Evolutionary conservation across 2,113 vertebrate genomes (phyloP), one percentile per base, ranked within the genome.

Genomic region (Dipodomys stephensi): DNA sequence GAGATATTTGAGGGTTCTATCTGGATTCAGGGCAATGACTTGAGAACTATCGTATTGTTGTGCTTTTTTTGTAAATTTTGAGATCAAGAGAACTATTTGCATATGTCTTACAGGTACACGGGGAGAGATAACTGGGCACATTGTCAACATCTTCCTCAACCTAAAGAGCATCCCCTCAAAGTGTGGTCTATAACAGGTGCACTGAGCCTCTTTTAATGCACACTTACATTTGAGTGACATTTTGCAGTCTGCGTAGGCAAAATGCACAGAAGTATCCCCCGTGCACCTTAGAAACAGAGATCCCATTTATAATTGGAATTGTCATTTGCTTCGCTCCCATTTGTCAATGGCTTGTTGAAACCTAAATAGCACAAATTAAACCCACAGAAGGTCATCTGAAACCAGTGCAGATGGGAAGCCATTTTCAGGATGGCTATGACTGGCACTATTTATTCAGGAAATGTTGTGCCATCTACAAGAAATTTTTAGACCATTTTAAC

Each of bases 141-240:
- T 77, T 94, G 82, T 85, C 82, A 90, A 86, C 62, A 68, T 73
- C 44, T 81, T 87, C 73, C 4, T 93, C 92, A 79, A 12, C 53
- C 64, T 39, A 86, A 94, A 95, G 91, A 88, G 74, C 32, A 35
- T 23, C 28, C 81, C 74, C 49, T 96, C 74, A 74, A 74, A 93
- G 93, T 87, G 74, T 27, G 73, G 25, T 25, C 69, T 85, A 32
- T 46, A 92, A 80, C 94, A 97, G 90, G 92, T 96, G 95, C 74
- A 30, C 7, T 0, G 2, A 71, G 72, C 74, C 76, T 46, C 7
- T 83, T 95, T 96, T 90, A 85, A 85, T 88, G 93, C 44, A 92
- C 92, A 92, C 92, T 95, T 90, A 28, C 64, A 76, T 94, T 90
- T 90, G 95, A 97, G 73, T 96, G 93, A 83, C 94, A 95, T 96